phyloP scores from a whole-genome alignment of 2,797 vertebrate genomes.

The Myiothlypis coronata region DNA sequence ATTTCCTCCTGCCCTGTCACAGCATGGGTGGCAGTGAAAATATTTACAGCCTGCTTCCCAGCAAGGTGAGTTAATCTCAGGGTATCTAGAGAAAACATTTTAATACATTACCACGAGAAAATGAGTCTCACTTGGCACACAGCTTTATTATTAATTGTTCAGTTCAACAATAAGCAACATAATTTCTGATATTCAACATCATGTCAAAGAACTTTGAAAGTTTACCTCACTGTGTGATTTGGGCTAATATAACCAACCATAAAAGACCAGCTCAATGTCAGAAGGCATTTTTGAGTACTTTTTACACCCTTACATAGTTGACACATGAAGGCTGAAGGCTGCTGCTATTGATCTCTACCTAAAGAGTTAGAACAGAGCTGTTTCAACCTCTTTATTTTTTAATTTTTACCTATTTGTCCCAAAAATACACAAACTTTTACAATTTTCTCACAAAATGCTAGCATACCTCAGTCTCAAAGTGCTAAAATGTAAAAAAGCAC shows the following conservation, averaged over 20 bases:
- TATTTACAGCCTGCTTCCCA: conserved; percentile 82
- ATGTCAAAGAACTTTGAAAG: neutral
- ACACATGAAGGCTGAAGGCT: neutral
- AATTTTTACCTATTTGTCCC: neutral
- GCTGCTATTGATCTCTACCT: neutral
- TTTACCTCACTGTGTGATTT: neutral
- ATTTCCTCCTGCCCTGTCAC: conserved; percentile 70
- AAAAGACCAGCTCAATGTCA: neutral
- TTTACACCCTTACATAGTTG: neutral
- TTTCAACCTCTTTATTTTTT: neutral
- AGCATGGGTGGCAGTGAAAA: conserved; percentile 83
- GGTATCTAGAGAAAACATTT: conserved; percentile 75
- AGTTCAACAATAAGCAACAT: neutral
- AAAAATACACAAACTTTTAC: neutral
- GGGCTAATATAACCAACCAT: neutral
- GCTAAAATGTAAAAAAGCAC: neutral
- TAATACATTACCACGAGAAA: neutral
- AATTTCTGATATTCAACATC: neutral
- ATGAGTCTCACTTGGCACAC: neutral
- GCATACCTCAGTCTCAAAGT: neutral
- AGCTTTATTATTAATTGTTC: neutral
- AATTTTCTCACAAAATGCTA: neutral
- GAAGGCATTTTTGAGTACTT: neutral
- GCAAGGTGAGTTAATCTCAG: conserved; percentile 83
- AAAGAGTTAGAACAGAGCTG: neutral